These are phyloP conservation scores for Linepithema humile DNA, from an alignment of 1,140 invertebrate genomes.

Conservation along the genomic window DNA sequence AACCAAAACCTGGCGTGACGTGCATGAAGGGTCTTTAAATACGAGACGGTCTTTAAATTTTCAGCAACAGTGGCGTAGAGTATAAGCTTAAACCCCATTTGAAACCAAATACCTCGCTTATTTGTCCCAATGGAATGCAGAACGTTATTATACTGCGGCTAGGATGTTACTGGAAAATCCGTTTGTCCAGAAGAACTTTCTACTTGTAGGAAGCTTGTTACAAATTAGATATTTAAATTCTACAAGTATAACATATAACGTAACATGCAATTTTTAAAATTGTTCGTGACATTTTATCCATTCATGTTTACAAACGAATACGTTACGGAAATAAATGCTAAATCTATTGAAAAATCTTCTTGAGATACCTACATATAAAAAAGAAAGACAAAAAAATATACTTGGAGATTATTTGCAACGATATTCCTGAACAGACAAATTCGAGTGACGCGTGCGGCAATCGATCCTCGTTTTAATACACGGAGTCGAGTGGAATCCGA, in stretches of 20 bases:
- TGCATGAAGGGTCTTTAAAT: slow-evolving; percentile 7
- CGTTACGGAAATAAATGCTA: not conserved
- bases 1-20: not conserved
- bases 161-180: slow-evolving; percentile 27
- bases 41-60: slow-evolving; percentile 38
- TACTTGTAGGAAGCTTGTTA: slow-evolving; percentile 26
- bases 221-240: slow-evolving; percentile 42
- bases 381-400: not conserved
- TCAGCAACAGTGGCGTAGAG: slow-evolving; percentile 24
- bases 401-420: not conserved
- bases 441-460: slow-evolving; percentile 27
- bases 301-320: not conserved
- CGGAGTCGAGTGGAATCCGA: slow-evolving; percentile 62
- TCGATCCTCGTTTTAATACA: slow-evolving; percentile 55
- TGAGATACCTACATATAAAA: not conserved
- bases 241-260: not conserved
- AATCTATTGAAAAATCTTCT: not conserved
- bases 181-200: not conserved
- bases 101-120: slow-evolving; percentile 56
- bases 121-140: slow-evolving; percentile 42
- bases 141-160: slow-evolving; percentile 9
- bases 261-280: not conserved
- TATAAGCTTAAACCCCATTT: slow-evolving; percentile 45
- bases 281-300: not conserved
- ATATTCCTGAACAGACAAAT: slow-evolving; percentile 14